Evolutionary conservation across 1,140 invertebrate genomes (phyloP).

Genomic region (Drusus annulatus): DNA sequence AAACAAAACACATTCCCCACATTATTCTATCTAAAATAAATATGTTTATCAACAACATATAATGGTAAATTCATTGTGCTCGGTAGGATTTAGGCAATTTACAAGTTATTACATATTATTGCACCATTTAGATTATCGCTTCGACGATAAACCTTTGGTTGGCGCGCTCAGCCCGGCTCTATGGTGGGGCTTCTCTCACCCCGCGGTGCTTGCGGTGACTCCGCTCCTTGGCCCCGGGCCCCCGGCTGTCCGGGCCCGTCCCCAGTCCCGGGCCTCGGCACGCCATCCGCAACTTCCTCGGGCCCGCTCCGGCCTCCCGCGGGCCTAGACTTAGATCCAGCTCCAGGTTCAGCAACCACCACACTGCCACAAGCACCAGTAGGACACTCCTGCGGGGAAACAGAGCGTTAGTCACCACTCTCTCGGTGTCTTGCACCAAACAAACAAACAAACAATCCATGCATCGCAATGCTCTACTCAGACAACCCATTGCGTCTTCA

Average conservation of each 20-base stretch:
- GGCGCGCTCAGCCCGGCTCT: conserved; percentile 68
- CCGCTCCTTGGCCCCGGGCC: conserved; percentile 35
- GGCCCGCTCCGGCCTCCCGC: conserved; percentile 56
- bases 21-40: conserved; percentile 61
- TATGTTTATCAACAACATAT: conserved; percentile 60
- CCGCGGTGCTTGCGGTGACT: conserved; percentile 69
- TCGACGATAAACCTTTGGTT: conserved; percentile 45
- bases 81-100: conserved; percentile 59
- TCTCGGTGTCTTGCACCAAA: too few relatives aligned
- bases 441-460: too few relatives aligned
- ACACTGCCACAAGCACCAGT: conserved; percentile 47
- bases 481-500: too few relatives aligned
- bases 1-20: conserved; percentile 56
- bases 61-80: conserved; percentile 60
- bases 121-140: conserved; percentile 59
- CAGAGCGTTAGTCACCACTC: background rate
- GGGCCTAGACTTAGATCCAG: conserved; percentile 60
- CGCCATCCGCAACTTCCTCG: background rate
- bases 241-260: conserved; percentile 55
- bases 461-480: too few relatives aligned
- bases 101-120: conserved; percentile 59
- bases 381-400: conserved; percentile 48
- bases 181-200: conserved; percentile 64
- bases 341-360: conserved; percentile 63
- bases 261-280: conserved; percentile 25